Base-by-base conservation (phyloP, 2,888 invertebrate species). In the Synergus gifuensis region DNA sequence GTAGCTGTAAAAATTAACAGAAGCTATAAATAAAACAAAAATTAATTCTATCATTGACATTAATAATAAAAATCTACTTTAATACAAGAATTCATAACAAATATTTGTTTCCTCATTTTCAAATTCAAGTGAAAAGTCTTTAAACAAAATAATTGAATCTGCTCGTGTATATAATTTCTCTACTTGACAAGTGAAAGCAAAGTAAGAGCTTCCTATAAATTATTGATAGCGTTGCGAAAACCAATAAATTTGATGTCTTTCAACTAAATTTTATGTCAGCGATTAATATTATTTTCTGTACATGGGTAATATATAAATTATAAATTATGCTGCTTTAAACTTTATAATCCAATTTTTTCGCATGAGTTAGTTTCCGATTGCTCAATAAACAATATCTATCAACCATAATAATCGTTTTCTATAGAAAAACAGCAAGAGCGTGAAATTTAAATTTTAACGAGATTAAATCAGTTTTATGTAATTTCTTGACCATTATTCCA, bases 171-270 rank as follows among this genome's bases (percentile, higher is more conserved):
- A 7, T n/a, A 73, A 49, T 73, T 73, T 73, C 73, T 54, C 73
- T 54, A 58, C 12, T 58, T 58, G 54, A 73, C 36, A 73, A 73
- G 73, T 58, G 73, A 73, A 73, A 73, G 49, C 73, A 73, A 73
- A 73, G 36, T 73, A 49, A 69, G 46, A 22, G 69, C 46, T 69
- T 73, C 40, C 73, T 73, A 73, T 73, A 73, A 73, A 73, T 73
- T 54, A 73, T 73, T 73, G 73, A 73, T 73, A 18, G 28, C 36
- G 28, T 58, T 9, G 36, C 36, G 18, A 12, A 42, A 73, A 54
- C 54, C 36, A 73, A 73, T 28, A n/a, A 73, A 73, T 54, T 40
- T n/a, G 54, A 73, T 69, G 22, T 69, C 49, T 69, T 69, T 46
- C 8, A 69, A 16, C 22, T 69, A 69, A 69, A 49, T 69, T 69